Evolutionary conservation across 53 echinoderm and acorn worm genomes (phyloP), one percentile per base, ranked within the genome.

Genomic region (Patiria pectinifera): DNA sequence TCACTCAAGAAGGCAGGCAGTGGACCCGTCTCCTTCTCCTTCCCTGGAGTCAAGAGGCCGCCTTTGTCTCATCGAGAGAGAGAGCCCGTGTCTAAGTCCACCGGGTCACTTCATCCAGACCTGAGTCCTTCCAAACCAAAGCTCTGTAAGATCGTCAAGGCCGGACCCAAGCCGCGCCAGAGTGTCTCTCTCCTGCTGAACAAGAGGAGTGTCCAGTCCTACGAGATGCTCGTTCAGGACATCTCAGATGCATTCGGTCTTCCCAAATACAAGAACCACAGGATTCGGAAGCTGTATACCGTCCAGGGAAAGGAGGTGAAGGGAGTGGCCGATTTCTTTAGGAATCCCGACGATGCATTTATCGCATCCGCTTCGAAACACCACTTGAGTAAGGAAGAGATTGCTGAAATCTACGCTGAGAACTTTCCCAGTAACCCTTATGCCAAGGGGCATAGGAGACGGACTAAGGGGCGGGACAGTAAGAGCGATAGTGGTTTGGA

Each of bases 161-260:
- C 94, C 2, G 99, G 96, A 35, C n/a, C 93, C 15, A 91, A 85
- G 47, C 99, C 99, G 3, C 76, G 92, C 48, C 95, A 97, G 83
- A 90, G 84, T 24, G 96, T 99, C 53, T 99, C 99, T 11, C 92
- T 99, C 79, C 89, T 99, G 23, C 69, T 99, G 90, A 97, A 99
- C 95, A 96, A 96, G 82, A 93, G 96, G 24, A 97, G 95, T 53
- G 94, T 99, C 82, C 97, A 92, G 58, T 96, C 96, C 43, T 99
- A 80, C 78, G 99, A 99, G 81, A 94, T 95, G 69, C 93, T 99
- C 43, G 89, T 99, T 49, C 93, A 94, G 61, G 99, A 99, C 80
- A 91, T 99, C 19, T 97, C 99, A 0, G 97, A 97, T 82, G 97
- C 99, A 6, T 97, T 99, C 83, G 96, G 97, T n/a, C 89, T 97